These are phyloP conservation scores for Cosmia trapezina DNA, from an alignment of 2,888 invertebrate genomes.

Conservation along the genomic window DNA sequence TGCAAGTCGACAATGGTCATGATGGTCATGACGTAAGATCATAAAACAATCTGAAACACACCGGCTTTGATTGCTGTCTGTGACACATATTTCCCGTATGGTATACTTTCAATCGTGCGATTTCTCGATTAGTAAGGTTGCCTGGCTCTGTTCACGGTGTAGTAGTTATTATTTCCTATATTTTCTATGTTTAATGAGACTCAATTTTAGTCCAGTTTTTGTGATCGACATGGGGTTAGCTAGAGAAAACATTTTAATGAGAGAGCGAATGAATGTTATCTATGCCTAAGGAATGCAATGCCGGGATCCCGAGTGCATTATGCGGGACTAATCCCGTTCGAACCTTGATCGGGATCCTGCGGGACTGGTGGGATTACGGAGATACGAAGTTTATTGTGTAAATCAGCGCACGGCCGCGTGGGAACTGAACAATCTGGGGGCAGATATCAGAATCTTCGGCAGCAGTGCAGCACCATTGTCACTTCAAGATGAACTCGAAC, in stretches of 20 bases:
- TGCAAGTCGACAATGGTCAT: background rate
- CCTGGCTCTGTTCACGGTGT: background rate
- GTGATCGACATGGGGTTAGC: background rate
- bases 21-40: background rate
- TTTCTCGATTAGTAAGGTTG: conserved; percentile 16
- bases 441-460: too few relatives aligned
- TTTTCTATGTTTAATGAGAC: background rate
- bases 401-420: too few relatives aligned
- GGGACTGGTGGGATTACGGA: too few relatives aligned
- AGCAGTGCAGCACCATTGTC: too few relatives aligned
- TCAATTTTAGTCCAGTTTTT: background rate
- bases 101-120: background rate
- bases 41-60: conserved; percentile 2
- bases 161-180: background rate
- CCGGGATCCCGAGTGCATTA: too few relatives aligned
- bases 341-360: too few relatives aligned
- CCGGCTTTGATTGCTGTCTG: background rate
- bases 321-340: too few relatives aligned
- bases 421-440: too few relatives aligned
- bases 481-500: too few relatives aligned
- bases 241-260: background rate
- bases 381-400: too few relatives aligned
- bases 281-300: too few relatives aligned
- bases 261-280: background rate
- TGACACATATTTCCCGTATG: conserved; percentile 7